Conservation (phyloP, 2,113 vertebrate species). For the Cyphomyrus plagiostoma region DNA sequence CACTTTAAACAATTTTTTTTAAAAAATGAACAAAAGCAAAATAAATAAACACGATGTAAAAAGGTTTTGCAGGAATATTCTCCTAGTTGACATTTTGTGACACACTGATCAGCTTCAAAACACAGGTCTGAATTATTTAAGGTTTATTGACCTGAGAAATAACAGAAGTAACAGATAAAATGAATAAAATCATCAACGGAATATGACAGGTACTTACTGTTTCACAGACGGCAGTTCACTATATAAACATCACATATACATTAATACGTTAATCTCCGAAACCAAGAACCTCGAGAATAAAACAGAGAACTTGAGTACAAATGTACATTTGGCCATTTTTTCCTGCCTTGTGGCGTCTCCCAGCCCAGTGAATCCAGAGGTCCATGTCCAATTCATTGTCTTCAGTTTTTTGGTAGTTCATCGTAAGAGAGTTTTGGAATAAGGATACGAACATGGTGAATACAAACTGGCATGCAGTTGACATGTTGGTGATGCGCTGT, state of each 20-base stretch:
- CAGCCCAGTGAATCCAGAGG: conserved; percentile 17
- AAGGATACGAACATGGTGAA: conserved; percentile 22
- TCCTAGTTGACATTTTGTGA: neutral
- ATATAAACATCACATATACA: conserved; percentile 57
- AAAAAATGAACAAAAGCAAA: neutral
- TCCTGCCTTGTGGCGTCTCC: conserved; percentile 41
- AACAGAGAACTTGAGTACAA: conserved; percentile 74
- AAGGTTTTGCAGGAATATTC: neutral
- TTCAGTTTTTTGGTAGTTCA: neutral
- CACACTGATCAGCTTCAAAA: neutral
- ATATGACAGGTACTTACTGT: conserved; percentile 52
- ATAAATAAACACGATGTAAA: neutral
- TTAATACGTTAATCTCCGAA: conserved; percentile 48
- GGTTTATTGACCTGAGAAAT: conserved; percentile 76
- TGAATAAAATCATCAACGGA: conserved; percentile 58
- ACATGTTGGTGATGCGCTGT: conserved; percentile 43
- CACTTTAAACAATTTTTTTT: neutral
- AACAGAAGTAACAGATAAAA: conserved; percentile 63
- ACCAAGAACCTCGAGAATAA: conserved; percentile 28
- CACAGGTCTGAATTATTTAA: conserved; percentile 35
- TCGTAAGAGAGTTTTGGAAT: conserved; percentile 26
- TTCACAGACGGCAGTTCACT: conserved; percentile 58
- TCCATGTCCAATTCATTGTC: conserved; percentile 36
- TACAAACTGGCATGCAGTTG: conserved; percentile 53
- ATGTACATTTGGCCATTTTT: conserved; percentile 77